Evolutionary conservation across 2,888 invertebrate species (phyloP), one percentile per base, ranked within the genome.

Genomic region (Hypsopygia costalis): DNA sequence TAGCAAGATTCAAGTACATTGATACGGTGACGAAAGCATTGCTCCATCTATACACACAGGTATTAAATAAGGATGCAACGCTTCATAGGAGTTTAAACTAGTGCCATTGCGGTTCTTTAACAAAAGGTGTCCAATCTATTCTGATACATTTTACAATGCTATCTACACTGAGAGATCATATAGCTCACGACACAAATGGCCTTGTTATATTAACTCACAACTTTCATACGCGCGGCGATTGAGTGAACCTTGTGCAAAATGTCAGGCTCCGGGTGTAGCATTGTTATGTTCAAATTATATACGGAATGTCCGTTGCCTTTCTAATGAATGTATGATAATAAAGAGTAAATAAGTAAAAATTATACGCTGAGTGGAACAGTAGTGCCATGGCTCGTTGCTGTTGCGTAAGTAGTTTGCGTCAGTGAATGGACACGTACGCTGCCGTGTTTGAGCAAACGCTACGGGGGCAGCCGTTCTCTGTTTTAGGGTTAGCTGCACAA

Each of bases 201-300:
- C 73, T 73, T 63, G 62, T 53, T 62, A 51, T n/a, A n/a, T n/a
- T n/a, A 43, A 2, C 16, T 16, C 16, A 46, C 41, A 49, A 64
- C 65, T 72, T 64, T 71, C 58, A 51, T 58, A 48, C 55, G 54
- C 46, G 47, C 42, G 32, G 52, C 42, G 50, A 58, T 52, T 49
- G 52, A 47, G 44, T 41, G 49, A 38, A 47, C 51, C 51, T 60
- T 55, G 55, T 56, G 47, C 40, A 51, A 51, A 44, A 51, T 47
- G 42, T 40, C 43, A 47, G 12, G 27, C 33, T 7, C 27, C 27
- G 6, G n/a, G n/a, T n/a, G n/a, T n/a, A 30, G 9, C 29, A 34
- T 42, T 42, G 37, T 41, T 20, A 35, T 44, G 36, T 33, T 30
- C 25, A 38, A 43, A 35, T 30, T 42, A 34, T 33, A 35, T n/a